phyloP scores from a whole-genome alignment of 2,888 invertebrate genomes.

The Thymelicus acteon region DNA sequence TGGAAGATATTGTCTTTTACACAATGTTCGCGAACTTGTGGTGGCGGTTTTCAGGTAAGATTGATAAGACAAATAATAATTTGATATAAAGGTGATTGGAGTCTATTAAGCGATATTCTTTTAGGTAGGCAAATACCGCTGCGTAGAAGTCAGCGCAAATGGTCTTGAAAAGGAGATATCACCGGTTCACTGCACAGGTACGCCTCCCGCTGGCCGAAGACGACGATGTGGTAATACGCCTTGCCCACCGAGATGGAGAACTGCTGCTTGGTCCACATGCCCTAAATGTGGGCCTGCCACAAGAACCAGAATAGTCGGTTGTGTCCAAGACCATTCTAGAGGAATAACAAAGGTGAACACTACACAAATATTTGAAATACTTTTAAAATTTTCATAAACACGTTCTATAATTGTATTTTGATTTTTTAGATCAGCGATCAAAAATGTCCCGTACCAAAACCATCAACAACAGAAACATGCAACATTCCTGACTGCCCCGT shows the following conservation, averaged over 20 bases:
- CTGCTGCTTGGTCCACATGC: slow-evolving; percentile 91
- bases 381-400: background rate
- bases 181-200: slow-evolving; percentile 80
- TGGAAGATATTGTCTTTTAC: slow-evolving; percentile 93
- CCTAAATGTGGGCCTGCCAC: slow-evolving; percentile 91
- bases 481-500: slow-evolving; percentile 66
- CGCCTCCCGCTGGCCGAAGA: slow-evolving; percentile 84
- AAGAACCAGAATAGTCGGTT: slow-evolving; percentile 89
- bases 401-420: background rate
- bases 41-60: slow-evolving; percentile 89
- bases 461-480: slow-evolving; percentile 63
- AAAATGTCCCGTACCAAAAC: slow-evolving; percentile 69
- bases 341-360: slow-evolving; percentile 72
- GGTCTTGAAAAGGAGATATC: slow-evolving; percentile 87
- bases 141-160: slow-evolving; percentile 85
- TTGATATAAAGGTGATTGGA: background rate
- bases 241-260: slow-evolving; percentile 93
- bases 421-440: slow-evolving; percentile 67
- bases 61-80: background rate
- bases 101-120: slow-evolving; percentile 46
- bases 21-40: slow-evolving; percentile 92
- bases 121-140: slow-evolving; percentile 88
- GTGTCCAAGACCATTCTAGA: slow-evolving; percentile 86
- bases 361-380: background rate
- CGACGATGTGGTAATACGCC: slow-evolving; percentile 90